Evolutionary conservation across 2,888 invertebrate species (phyloP).

Genomic region (Alloscopus bannaensis): DNA sequence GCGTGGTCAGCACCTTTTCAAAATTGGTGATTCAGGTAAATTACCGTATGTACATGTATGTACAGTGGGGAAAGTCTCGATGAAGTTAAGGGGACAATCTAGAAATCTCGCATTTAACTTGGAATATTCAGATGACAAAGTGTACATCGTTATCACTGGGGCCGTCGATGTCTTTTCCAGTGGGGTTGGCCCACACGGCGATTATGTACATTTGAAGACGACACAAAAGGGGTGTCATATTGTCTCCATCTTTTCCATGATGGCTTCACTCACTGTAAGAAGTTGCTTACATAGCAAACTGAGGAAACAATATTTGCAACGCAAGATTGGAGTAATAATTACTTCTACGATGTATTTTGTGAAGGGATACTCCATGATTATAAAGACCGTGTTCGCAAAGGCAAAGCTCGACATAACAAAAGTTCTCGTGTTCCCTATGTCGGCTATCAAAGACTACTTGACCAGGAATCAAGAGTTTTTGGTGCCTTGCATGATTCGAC

Average conservation of each 20-base stretch:
- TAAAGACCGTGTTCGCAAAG: conserved; percentile 33
- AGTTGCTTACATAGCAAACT: background rate
- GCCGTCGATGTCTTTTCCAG: conserved; percentile 48
- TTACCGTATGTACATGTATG: too few relatives aligned
- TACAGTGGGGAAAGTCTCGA: too few relatives aligned
- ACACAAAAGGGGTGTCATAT: conserved; percentile 41
- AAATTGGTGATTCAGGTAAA: conserved; percentile 54
- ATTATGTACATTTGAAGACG: conserved; percentile 41
- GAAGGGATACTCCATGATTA: conserved; percentile 11
- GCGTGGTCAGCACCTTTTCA: conserved; percentile 34
- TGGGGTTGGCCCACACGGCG: conserved; percentile 35
- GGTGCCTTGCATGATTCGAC: conserved; percentile 11
- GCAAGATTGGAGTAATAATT: background rate
- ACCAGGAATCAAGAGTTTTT: conserved; percentile 33
- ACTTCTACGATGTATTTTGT: background rate
- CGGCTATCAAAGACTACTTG: conserved; percentile 42
- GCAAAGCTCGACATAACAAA: conserved; percentile 49
- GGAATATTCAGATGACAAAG: conserved; percentile 42
- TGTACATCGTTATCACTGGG: conserved; percentile 39
- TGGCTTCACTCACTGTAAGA: conserved; percentile 45
- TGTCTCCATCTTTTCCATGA: conserved; percentile 38
- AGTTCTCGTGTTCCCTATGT: conserved; percentile 42
- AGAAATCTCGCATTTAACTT: too few relatives aligned
- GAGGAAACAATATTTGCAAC: too few relatives aligned
- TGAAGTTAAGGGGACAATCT: too few relatives aligned